phyloP scores from a whole-genome alignment of 1,140 invertebrate genomes.

The Zaprionus kolodkinae region DNA sequence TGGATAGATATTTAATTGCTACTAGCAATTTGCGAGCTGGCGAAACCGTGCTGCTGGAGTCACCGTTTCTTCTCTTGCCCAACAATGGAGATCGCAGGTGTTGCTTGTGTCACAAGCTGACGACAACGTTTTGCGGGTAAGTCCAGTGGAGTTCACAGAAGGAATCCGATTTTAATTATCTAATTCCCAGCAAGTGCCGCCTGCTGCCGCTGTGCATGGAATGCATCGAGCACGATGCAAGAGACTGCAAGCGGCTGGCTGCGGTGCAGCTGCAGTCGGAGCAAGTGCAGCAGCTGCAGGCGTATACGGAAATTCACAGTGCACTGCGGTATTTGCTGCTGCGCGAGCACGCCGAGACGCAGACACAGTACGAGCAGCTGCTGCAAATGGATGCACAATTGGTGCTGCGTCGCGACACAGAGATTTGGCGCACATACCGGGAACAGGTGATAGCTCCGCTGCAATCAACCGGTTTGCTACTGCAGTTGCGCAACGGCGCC shows the following conservation, averaged over 20 bases:
- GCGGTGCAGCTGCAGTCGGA: constrained; percentile 36
- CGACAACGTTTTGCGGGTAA: constrained; percentile 82
- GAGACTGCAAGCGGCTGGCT: constrained; percentile 60
- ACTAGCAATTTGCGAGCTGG: constrained; percentile 87
- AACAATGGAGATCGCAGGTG: constrained; percentile 85
- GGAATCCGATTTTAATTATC: not conserved
- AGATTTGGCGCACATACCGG: constrained; percentile 87
- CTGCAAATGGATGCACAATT: constrained; percentile 87
- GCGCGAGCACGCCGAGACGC: constrained; percentile 86
- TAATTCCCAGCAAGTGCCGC: constrained; percentile 85
- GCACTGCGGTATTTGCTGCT: constrained; percentile 82
- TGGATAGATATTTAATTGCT: constrained; percentile 88
- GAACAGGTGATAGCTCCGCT: constrained; percentile 85
- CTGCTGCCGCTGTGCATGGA: constrained; percentile 88
- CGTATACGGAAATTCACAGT: constrained; percentile 46
- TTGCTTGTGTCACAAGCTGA: constrained; percentile 58
- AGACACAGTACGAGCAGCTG: constrained; percentile 87
- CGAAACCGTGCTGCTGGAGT: constrained; percentile 88
- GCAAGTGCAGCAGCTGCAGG: constrained; percentile 51
- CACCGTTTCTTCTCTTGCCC: constrained; percentile 89
- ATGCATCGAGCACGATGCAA: constrained; percentile 86
- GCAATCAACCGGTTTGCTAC: constrained; percentile 43
- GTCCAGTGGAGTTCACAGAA: not conserved
- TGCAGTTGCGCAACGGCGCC: constrained; percentile 61
- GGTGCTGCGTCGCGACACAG: constrained; percentile 85